Evolutionary conservation across 2,113 vertebrate genomes (phyloP).

Genomic region (Polypterus bichir): DNA sequence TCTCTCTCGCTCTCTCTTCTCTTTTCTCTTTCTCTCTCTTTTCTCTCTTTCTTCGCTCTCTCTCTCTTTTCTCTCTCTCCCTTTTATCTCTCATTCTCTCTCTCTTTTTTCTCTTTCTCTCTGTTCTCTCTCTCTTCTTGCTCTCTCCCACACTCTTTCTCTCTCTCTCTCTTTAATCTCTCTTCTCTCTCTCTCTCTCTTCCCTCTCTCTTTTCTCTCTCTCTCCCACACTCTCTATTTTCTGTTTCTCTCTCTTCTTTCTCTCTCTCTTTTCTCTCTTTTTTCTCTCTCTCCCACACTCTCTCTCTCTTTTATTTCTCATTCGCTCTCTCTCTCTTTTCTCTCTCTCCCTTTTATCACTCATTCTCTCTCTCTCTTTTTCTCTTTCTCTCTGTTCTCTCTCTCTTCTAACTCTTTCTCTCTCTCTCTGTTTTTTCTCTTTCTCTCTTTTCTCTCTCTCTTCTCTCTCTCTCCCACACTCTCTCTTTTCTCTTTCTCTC

Average conservation of each 20-base stretch:
- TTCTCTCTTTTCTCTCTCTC: background rate
- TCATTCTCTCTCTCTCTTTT: conserved; percentile 16
- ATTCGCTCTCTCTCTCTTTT: conserved; percentile 16
- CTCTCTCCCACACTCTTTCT: background rate
- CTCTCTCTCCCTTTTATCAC: background rate
- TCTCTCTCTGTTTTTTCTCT: conserved; percentile 8
- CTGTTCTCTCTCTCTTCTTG: background rate
- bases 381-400: background rate
- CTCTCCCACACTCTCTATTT: background rate
- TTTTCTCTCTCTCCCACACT: background rate
- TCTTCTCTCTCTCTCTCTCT: background rate
- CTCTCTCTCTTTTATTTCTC: background rate
- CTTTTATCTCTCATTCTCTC: background rate
- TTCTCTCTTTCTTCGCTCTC: no score
- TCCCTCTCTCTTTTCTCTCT: background rate
- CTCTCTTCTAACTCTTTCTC: conserved; percentile 20
- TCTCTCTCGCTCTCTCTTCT: conserved; percentile 2
- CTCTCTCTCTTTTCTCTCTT: background rate
- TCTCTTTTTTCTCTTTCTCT: background rate
- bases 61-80: no score
- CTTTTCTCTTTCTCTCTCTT: no score
- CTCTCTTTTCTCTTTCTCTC: conserved; percentile 9
- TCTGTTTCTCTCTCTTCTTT: background rate
- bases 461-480: background rate
- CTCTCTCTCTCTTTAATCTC: background rate